Base-by-base conservation (phyloP, 1,140 invertebrate species). In the Aethina tumida region DNA sequence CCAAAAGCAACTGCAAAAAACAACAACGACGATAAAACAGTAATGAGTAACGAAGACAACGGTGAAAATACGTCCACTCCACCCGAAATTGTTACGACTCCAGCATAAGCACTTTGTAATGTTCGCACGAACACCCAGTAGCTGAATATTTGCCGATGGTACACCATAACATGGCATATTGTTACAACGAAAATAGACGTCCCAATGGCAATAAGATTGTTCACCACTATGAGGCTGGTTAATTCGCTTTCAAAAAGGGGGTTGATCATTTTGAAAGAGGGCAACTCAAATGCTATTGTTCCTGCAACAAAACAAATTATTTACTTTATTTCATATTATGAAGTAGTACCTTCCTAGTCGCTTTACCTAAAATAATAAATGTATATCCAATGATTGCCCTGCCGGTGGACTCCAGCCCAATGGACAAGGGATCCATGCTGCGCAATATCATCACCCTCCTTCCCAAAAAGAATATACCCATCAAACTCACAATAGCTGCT, bases 91-190 rank as follows among this genome's bases (percentile, higher is more conserved):
- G 39, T 32, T 3, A 51, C 41, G 10, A 53, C 25, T 25, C 50
- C 50, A 12, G 50, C 45, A 15, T 53, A 16, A 6, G 43, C 45
- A 13, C 50, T 50, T 42, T 55, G 53, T 2, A 51, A 13, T 26
- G 43, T 47, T 35, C 44, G 48, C 1, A 51, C 22, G 24, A 55
- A 40, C 12, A 39, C 39, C 53, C 53, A 53, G 20, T 53, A 49
- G 25, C 36, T 43, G 24, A 47, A 47, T 3, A 42, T 30, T 14
- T 49, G 31, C 31, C 41, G 40, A 14, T n/a, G n/a, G n/a, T 35
- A 49, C 20, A 50, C 27, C 5, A 53, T 15, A 10, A 45, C 32
- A 24, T 53, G 39, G 5, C 53, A 6, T 5, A 48, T 19, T 6
- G 41, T 34, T 1, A 47, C 38, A 21, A 41, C 22, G 5, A 50